Evolutionary conservation across 1,140 invertebrate genomes (phyloP).

Genomic region (Scaptomyza hsui): DNA sequence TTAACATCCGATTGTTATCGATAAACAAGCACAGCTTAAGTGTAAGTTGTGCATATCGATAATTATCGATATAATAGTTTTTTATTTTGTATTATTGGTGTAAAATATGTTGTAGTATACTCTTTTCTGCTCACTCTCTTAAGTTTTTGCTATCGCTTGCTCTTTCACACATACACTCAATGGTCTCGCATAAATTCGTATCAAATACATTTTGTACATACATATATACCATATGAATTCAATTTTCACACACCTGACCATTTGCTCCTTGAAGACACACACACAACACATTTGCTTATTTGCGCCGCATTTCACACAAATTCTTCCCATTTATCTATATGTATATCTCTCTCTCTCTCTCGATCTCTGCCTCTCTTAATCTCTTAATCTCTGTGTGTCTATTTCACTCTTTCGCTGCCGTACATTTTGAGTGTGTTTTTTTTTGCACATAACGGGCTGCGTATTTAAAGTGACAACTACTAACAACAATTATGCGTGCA

Average conservation of each 20-base stretch:
- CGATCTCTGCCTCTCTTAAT: slow-evolving; percentile 10
- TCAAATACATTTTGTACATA: too few relatives aligned
- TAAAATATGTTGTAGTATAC: not conserved
- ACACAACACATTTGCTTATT: slow-evolving; percentile 1
- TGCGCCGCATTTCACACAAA: not conserved
- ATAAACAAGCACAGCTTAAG: too few relatives aligned
- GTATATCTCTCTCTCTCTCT: not conserved
- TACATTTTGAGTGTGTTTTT: slow-evolving; percentile 44
- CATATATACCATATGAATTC: not conserved
- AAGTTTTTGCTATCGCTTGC: not conserved
- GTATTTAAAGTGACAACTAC: not conserved
- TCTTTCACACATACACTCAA: not conserved
- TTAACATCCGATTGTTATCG: too few relatives aligned
- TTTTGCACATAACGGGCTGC: slow-evolving; percentile 25
- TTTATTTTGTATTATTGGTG: too few relatives aligned
- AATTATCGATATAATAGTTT: not conserved
- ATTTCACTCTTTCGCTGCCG: slow-evolving; percentile 35
- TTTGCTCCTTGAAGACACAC: not conserved
- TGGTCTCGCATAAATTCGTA: not conserved
- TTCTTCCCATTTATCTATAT: not conserved
- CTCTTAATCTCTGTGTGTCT: slow-evolving; percentile 28
- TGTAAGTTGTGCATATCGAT: too few relatives aligned
- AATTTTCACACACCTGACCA: slow-evolving; percentile 9
- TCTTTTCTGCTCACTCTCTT: not conserved
- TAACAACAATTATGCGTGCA: slow-evolving; percentile 12